Conservation (phyloP, 1,140 invertebrate species). For the Pantala flavescens region DNA sequence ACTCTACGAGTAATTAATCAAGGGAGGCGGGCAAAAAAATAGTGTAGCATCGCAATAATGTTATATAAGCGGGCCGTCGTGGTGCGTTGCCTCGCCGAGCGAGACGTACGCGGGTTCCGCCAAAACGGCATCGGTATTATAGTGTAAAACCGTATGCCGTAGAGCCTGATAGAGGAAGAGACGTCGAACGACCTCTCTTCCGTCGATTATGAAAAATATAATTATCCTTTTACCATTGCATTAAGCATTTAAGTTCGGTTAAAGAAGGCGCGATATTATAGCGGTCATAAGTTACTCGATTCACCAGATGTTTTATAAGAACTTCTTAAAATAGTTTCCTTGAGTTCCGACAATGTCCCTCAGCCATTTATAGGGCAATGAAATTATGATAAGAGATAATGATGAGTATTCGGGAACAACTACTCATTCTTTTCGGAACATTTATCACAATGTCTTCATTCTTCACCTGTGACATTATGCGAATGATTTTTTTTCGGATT, state of each 20-base stretch:
- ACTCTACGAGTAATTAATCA: not conserved
- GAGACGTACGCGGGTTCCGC: not conserved
- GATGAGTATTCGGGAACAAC: no score
- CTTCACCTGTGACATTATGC: not conserved
- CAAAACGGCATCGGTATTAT: not conserved
- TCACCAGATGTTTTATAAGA: no score
- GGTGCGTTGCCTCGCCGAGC: conserved; percentile 1
- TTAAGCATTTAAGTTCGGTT: no score
- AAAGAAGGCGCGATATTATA: no score
- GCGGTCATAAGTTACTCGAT: no score
- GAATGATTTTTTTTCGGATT: no score
- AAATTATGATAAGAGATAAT: no score
- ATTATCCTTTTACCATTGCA: not conserved
- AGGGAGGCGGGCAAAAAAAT: conserved; percentile 12
- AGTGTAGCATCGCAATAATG: conserved; percentile 16
- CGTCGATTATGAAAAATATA: not conserved
- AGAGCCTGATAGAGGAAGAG: not conserved
- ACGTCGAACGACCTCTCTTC: not conserved
- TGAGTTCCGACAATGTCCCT: no score
- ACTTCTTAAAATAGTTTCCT: no score
- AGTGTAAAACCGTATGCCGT: not conserved
- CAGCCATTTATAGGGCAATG: no score
- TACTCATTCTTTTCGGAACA: no score
- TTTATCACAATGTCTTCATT: not conserved
- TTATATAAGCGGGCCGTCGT: not conserved